These are phyloP conservation scores for Spisula subtruncata DNA, from an alignment of 2,888 invertebrate species.

Conservation along the genomic window DNA sequence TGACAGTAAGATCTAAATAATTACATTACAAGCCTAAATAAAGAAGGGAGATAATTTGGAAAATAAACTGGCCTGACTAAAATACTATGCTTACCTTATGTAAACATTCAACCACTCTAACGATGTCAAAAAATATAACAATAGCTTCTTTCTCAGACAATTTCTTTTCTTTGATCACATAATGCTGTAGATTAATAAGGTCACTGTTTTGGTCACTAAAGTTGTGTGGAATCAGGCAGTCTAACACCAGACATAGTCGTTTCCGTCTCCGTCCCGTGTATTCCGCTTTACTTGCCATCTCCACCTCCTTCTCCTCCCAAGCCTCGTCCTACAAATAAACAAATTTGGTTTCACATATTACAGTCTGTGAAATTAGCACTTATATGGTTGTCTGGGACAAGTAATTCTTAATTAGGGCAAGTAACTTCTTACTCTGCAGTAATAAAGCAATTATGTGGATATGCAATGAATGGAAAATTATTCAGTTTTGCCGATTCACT, in stretches of 20 bases:
- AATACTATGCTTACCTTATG: constrained; percentile 90
- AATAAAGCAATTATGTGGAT: too few relatives aligned
- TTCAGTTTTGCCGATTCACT: too few relatives aligned
- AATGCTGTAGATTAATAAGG: constrained; percentile 88
- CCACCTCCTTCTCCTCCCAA: constrained; percentile 90
- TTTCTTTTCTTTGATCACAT: constrained; percentile 93
- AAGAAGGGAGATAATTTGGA: too few relatives aligned
- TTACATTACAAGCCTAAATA: too few relatives aligned
- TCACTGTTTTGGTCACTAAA: constrained; percentile 89
- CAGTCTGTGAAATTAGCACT: too few relatives aligned
- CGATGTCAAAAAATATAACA: constrained; percentile 92
- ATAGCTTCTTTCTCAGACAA: constrained; percentile 92
- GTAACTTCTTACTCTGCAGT: too few relatives aligned
- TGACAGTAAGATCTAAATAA: too few relatives aligned
- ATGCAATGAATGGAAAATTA: too few relatives aligned
- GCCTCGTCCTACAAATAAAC: constrained; percentile 90
- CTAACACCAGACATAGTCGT: constrained; percentile 92
- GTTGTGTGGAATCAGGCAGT: constrained; percentile 92
- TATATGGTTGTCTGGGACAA: too few relatives aligned
- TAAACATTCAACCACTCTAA: constrained; percentile 92
- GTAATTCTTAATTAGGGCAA: too few relatives aligned
- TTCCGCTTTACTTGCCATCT: constrained; percentile 87
- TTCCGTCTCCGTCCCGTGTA: constrained; percentile 86
- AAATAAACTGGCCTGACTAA: too few relatives aligned
- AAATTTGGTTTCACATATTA: too few relatives aligned